phyloP scores from a whole-genome alignment of 2,797 vertebrate species.

The Enteromius radiatus region DNA sequence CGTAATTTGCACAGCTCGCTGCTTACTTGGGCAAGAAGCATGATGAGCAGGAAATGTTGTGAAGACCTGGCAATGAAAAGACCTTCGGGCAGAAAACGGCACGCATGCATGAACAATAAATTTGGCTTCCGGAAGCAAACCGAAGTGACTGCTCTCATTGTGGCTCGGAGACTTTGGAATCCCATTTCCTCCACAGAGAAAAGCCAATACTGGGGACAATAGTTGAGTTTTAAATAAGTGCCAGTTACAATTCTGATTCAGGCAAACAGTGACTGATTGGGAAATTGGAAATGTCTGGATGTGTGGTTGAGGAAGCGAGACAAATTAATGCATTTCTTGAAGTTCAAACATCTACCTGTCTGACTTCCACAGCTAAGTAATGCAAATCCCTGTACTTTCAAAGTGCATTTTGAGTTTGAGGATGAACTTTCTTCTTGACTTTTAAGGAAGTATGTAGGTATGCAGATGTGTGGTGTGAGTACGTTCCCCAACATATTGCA shows the following conservation, averaged over 20 bases:
- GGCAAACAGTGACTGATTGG: neutral
- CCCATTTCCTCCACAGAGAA: conserved; percentile 30
- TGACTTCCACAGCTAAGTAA: neutral
- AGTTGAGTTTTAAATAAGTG: conserved; percentile 10
- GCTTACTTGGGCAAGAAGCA: neutral
- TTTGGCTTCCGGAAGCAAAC: conserved; percentile 21
- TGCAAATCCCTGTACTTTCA: neutral
- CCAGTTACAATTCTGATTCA: conserved; percentile 7
- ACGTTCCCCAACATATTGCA: neutral
- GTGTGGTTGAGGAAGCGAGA: neutral
- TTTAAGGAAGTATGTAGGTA: neutral
- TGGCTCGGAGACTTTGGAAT: conserved; percentile 20
- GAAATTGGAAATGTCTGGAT: conserved; percentile 24
- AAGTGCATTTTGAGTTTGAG: neutral
- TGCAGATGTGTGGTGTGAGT: neutral
- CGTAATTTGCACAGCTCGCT: neutral
- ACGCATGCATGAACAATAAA: conserved; percentile 36
- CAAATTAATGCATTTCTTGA: conserved; percentile 21
- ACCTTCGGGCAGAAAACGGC: conserved; percentile 18
- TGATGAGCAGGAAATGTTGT: conserved; percentile 9
- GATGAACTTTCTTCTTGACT: neutral
- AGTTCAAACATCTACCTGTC: neutral
- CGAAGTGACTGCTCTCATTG: conserved; percentile 31
- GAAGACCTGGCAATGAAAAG: conserved; percentile 14
- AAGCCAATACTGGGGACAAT: conserved; percentile 26